Evolutionary conservation across 2,888 invertebrate genomes (phyloP), one percentile per base, ranked within the genome.

Genomic region (Diplazon laetatorius): DNA sequence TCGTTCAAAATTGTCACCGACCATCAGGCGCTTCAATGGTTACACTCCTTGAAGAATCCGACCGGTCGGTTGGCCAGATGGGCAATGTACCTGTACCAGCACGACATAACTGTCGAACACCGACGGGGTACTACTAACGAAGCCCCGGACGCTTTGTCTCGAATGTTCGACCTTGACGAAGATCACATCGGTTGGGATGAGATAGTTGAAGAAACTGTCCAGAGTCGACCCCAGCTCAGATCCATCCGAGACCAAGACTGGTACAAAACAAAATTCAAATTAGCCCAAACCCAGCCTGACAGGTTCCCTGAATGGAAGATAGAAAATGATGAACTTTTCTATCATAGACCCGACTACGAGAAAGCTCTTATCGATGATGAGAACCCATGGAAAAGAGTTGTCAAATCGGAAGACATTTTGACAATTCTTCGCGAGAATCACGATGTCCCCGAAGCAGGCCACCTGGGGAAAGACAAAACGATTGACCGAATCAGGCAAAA

Each of bases 401-500:
- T 74, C 14, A 65, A 60, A 10, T 60, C 74, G 5, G 70, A 60
- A 12, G 35, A 60, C 10, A 35, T 78, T 0, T 39, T 66, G 62
- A 25, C 20, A 16, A 25, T 80, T 10, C 6, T 80, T 3, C 69
- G 46, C 9, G 72, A 80, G 39, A 80, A 80, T 10, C 76, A 80
- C 14, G 65, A 71, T 0, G 14, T 52, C 0, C 73, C 80, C 1
- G 68, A 76, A 1, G 59, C 59, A 20, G 73, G 77, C 10, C 77
- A 78, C 16, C 44, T 78, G 3, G 78, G 78, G 9, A 65, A 66
- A 10, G 76, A 78, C 18, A 81, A 81, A 0, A 81, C 76, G 1
- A 25, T 70, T 9, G 73, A 76, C 8, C 46, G 74, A n/a, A 74
- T 78, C 4, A 44, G 78, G 12, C 77, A 79, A 55, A 72, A 60